Evolutionary conservation across 1,140 invertebrate species (phyloP).

Genomic region (Archivesica marissinica): DNA sequence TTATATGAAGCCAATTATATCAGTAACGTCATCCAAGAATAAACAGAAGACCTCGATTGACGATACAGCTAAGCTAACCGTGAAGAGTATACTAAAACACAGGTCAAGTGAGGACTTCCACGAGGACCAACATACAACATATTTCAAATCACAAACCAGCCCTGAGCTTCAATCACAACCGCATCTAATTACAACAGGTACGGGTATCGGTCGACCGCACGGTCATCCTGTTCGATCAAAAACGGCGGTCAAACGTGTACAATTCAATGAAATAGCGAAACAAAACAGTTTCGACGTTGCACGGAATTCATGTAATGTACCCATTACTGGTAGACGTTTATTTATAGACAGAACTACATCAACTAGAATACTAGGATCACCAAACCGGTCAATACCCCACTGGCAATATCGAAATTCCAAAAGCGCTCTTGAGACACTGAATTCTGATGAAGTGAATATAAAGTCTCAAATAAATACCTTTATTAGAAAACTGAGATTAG

Average conservation of each 20-base stretch:
- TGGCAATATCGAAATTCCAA: background rate
- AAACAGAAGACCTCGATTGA: background rate
- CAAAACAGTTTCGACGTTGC: background rate
- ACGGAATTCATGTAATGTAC: background rate
- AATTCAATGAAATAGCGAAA: conserved; percentile 31
- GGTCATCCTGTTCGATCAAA: conserved; percentile 30
- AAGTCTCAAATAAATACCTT: conserved; percentile 51
- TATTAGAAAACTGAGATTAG: conserved; percentile 39
- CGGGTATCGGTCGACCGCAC: conserved; percentile 42
- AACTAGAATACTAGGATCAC: conserved; percentile 9
- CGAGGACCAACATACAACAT: background rate
- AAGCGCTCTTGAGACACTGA: background rate
- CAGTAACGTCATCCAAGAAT: background rate
- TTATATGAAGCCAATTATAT: background rate
- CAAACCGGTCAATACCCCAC: background rate
- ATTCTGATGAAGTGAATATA: conserved; percentile 25
- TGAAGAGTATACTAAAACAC: conserved; percentile 45
- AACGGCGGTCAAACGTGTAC: conserved; percentile 49
- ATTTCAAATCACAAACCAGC: background rate
- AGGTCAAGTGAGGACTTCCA: background rate
- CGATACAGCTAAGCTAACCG: background rate
- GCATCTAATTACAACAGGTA: conserved; percentile 46
- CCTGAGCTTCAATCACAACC: background rate
- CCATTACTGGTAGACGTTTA: conserved; percentile 9
- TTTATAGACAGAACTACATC: conserved; percentile 24